Percentiles rank a stretch among this genome's conserved stretches.
Conservation (phyloP, 2,113 vertebrate species). For the Microcebus tavaratra region DNA sequence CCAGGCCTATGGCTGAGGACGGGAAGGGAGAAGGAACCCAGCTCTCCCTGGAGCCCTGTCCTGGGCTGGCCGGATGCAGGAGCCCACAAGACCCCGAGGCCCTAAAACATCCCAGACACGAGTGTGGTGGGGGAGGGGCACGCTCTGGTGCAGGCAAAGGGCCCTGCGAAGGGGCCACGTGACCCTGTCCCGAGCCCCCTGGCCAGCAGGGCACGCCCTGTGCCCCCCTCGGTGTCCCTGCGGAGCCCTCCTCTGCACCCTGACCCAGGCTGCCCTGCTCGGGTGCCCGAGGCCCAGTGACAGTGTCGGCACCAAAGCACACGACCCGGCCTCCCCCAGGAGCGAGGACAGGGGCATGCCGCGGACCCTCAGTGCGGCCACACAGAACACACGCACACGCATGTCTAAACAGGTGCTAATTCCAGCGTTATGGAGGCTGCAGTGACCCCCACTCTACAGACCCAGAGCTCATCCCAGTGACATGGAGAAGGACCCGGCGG, state of each 20-base stretch:
- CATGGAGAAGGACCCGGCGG: rapidly evolving
- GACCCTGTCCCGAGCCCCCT: neutral
- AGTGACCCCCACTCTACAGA: too few species aligned
- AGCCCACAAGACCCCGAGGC: neutral
- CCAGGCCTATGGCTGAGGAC: neutral
- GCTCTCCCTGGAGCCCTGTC: neutral
- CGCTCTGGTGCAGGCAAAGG: neutral
- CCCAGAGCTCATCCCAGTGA: rapidly evolving
- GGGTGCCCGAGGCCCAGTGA: rapidly evolving
- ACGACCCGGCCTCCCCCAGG: neutral
- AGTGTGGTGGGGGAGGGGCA: too few species aligned
- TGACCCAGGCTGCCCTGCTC: neutral
- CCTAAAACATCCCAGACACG: neutral
- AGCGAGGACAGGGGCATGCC: too few species aligned
- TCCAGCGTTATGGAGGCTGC: rapidly evolving
- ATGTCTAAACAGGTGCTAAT: rapidly evolving
- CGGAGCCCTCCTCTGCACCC: rapidly evolving
- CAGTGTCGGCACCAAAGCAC: rapidly evolving
- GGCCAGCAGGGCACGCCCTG: neutral
- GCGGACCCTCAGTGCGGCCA: rapidly evolving
- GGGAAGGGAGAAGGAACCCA: neutral
- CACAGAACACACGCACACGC: rapidly evolving
- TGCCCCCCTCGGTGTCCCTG: too few species aligned
- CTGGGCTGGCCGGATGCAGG: neutral
- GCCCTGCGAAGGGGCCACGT: too few species aligned